These are phyloP conservation scores for Tadarida brasiliensis DNA, from an alignment of 2,797 vertebrate genomes.

Conservation along the genomic window DNA sequence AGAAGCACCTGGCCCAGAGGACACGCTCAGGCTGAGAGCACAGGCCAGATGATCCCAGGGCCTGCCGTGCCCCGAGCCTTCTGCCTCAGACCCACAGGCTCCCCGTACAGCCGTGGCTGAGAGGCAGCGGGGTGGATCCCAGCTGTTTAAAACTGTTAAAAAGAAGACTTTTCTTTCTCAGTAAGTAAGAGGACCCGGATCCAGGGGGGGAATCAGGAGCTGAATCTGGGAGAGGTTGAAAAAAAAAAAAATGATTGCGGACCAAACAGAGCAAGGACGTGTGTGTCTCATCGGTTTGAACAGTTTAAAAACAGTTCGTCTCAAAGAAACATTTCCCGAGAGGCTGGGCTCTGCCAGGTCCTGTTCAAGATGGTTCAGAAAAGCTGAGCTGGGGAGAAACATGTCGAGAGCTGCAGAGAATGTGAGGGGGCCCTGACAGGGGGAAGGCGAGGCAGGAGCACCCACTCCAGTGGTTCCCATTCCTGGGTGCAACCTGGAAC, in stretches of 20 bases:
- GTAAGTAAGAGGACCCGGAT: neutral
- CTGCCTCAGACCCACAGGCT: neutral
- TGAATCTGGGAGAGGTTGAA: neutral
- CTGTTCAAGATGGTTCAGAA: neutral
- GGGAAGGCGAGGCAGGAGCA: no score
- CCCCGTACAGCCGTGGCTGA: no score
- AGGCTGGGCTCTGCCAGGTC: neutral
- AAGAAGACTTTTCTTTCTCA: neutral
- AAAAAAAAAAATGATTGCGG: neutral
- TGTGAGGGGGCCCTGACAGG: neutral
- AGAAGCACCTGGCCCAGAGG: no score
- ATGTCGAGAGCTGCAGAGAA: neutral
- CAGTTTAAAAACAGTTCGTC: neutral
- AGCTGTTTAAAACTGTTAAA: neutral
- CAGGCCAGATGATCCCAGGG: neutral
- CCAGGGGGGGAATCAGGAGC: neutral
- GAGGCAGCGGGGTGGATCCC: neutral
- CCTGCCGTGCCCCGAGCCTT: neutral
- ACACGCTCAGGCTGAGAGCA: no score
- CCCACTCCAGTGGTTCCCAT: rapidly evolving
- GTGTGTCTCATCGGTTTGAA: neutral
- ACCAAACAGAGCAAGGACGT: neutral
- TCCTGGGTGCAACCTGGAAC: no score
- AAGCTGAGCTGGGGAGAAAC: neutral
- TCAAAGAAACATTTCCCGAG: neutral